phyloP scores from a whole-genome alignment of 2,888 invertebrate genomes.

The Mesoligia furuncula region DNA sequence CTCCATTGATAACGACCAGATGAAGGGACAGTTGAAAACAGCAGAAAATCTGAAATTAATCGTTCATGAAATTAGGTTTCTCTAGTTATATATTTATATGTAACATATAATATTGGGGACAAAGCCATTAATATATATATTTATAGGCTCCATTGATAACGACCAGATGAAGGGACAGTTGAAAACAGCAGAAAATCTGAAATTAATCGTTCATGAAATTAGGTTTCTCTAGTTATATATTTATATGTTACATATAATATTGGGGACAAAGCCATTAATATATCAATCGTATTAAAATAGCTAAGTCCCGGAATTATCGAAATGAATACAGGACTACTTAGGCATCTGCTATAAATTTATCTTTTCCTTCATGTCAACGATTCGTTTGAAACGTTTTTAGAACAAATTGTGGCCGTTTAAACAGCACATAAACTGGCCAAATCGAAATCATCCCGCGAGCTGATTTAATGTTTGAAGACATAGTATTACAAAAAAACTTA shows the following conservation, averaged over 20 bases:
- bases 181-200: slow-evolving; percentile 61
- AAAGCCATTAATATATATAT: background rate
- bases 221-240: too few species aligned
- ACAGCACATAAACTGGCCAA: background rate
- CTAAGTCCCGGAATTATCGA: background rate
- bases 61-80: background rate
- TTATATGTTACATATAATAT: too few species aligned
- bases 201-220: slow-evolving; percentile 7
- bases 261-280: background rate
- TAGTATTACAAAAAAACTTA: slow-evolving; percentile 46
- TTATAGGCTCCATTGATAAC: slow-evolving; percentile 72
- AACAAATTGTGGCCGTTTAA: background rate
- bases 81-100: too few species aligned
- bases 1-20: slow-evolving; percentile 74
- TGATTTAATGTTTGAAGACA: background rate
- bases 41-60: slow-evolving; percentile 58
- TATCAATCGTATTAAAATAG: background rate
- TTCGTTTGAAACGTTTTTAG: background rate
- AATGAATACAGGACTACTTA: background rate
- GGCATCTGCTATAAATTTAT: background rate
- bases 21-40: slow-evolving; percentile 66
- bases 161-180: slow-evolving; percentile 71
- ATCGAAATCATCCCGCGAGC: background rate
- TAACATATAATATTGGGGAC: background rate
- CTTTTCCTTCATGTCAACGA: background rate